These are phyloP conservation scores for Noctua fimbriata DNA, from an alignment of 2,888 invertebrate species.

Conservation along the genomic window DNA sequence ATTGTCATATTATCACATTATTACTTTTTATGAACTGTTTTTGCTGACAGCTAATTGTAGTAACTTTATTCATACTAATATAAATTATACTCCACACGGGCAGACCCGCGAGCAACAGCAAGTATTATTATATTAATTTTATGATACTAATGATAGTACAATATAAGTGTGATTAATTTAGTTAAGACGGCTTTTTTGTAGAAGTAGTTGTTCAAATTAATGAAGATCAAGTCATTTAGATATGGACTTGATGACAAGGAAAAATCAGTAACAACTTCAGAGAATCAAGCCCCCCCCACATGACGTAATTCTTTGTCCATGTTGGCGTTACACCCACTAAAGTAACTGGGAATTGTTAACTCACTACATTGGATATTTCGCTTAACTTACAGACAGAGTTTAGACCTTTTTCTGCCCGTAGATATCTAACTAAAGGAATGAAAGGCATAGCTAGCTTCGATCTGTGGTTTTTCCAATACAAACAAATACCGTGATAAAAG, in stretches of 20 bases:
- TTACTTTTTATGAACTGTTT: not conserved
- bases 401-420: not conserved
- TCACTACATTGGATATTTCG: conserved; percentile 4
- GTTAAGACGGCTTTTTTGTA: not conserved
- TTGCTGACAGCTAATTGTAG: conserved; percentile 2
- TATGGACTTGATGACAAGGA: not conserved
- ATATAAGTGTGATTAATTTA: not conserved
- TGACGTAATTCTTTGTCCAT: not conserved
- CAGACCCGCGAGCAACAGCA: not conserved
- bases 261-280: conserved; percentile 1
- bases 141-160: not conserved
- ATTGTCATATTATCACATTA: not conserved
- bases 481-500: not conserved
- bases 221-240: not conserved
- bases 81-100: not conserved
- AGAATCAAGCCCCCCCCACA: not conserved
- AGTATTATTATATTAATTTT: not conserved
- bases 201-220: not conserved
- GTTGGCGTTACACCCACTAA: conserved; percentile 9
- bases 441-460: not conserved
- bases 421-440: not conserved
- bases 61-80: not conserved
- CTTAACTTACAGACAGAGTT: not conserved
- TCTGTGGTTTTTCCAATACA: not conserved
- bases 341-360: conserved; percentile 5